A percentile compares a stretch with the other conserved stretches of the same genome.
These are phyloP conservation scores for Phycodurus eques DNA, from an alignment of 2,113 vertebrate genomes.

Conservation along the genomic window DNA sequence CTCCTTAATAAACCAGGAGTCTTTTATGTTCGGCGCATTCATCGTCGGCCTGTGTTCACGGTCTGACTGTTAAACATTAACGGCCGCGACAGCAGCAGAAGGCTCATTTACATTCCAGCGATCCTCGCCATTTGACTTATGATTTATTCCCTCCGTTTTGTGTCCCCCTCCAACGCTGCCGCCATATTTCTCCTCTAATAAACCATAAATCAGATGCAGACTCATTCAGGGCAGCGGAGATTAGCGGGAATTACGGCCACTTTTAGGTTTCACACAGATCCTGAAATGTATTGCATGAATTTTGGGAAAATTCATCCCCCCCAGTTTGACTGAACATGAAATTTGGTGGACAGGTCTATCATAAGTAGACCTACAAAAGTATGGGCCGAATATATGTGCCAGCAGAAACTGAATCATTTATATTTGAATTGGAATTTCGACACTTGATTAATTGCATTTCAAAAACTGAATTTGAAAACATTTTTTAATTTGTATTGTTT, in stretches of 20 bases:
- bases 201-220: conserved; percentile 17
- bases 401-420: too few species aligned
- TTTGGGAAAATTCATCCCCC: too few species aligned
- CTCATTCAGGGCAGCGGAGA: neutral
- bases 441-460: too few species aligned
- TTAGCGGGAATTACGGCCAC: conserved; percentile 5
- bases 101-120: conserved; percentile 6
- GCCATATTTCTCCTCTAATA: conserved; percentile 6
- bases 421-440: too few species aligned
- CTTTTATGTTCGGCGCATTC: conserved; percentile 2
- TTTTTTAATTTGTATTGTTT: too few species aligned
- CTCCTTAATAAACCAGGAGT: conserved; percentile 6
- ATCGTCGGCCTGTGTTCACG: conserved; percentile 1
- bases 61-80: conserved; percentile 6
- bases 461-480: too few species aligned
- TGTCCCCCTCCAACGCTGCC: neutral
- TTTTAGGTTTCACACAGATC: neutral
- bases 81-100: neutral
- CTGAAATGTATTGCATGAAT: neutral
- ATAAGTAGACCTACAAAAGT: too few species aligned
- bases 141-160: conserved; percentile 2
- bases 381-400: too few species aligned
- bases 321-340: neutral
- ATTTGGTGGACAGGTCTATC: neutral
- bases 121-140: neutral